Percentiles rank a stretch among this genome's conserved stretches.
Conservation (phyloP, 2,113 vertebrate species). For the Centrocercus urophasianus region DNA sequence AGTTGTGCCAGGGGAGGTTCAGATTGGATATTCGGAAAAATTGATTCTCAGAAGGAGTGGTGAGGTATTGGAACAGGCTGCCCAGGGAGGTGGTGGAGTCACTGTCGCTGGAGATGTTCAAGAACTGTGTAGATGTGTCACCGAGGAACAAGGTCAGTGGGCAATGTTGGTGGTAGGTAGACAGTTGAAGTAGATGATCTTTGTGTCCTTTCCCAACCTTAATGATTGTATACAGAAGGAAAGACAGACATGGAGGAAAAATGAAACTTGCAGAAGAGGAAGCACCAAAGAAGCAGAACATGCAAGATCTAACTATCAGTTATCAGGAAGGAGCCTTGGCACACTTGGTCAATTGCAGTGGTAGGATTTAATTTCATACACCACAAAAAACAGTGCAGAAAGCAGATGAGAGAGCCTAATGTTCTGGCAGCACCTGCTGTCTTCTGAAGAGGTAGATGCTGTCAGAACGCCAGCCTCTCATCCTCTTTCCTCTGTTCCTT, state of each 20-base stretch:
- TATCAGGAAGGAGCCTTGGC: background rate
- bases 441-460: conserved; percentile 25
- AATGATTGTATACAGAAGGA: background rate
- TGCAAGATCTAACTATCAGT: background rate
- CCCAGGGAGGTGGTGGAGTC: no score
- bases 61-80: no score
- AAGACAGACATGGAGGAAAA: background rate
- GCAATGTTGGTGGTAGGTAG: no score
- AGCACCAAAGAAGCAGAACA: background rate
- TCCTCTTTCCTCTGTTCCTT: background rate
- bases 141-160: no score
- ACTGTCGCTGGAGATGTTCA: no score
- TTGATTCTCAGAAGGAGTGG: no score
- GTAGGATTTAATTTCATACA: background rate
- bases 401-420: conserved; percentile 18
- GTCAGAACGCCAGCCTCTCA: conserved; percentile 5
- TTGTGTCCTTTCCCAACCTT: background rate
- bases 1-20: no score
- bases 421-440: conserved; percentile 39
- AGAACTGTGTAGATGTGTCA: no score
- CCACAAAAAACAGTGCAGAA: conserved; percentile 17
- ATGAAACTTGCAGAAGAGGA: background rate
- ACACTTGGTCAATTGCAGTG: background rate
- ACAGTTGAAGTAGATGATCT: no score
- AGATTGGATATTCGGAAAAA: no score